Evolutionary conservation across 1,140 invertebrate species (phyloP).

Genomic region (Cotesia vestalis): DNA sequence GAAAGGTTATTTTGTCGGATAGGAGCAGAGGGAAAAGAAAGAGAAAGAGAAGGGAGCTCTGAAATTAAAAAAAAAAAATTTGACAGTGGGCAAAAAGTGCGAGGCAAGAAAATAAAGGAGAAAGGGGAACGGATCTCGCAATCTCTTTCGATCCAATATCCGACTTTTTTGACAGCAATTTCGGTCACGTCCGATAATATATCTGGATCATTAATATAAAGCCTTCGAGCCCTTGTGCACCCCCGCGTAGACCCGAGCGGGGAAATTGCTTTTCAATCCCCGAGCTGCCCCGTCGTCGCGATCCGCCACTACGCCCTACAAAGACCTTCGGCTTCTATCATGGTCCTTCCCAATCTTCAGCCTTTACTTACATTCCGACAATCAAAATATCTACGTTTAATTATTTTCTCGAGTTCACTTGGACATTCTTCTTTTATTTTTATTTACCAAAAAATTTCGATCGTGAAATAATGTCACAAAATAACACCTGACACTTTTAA

Average conservation of each 20-base stretch:
- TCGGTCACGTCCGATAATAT: constrained; percentile 69
- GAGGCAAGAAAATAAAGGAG: background rate
- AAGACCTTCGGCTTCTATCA: constrained; percentile 5
- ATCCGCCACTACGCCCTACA: constrained; percentile 6
- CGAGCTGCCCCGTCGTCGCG: constrained; percentile 44
- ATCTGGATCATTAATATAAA: constrained; percentile 69
- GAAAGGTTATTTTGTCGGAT: constrained; percentile 2
- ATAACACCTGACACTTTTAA: too few species aligned
- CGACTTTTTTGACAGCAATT: constrained; percentile 69
- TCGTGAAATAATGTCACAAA: too few species aligned
- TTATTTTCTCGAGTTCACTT: too few species aligned
- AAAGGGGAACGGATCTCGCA: constrained; percentile 56
- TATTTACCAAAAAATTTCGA: too few species aligned
- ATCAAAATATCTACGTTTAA: too few species aligned
- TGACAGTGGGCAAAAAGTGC: background rate
- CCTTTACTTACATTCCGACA: background rate
- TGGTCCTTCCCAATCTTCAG: background rate
- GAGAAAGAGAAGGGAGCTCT: too few species aligned
- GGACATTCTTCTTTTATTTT: too few species aligned
- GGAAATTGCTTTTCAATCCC: constrained; percentile 69
- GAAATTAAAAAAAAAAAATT: constrained; percentile 10
- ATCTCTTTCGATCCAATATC: constrained; percentile 68
- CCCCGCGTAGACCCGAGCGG: constrained; percentile 57
- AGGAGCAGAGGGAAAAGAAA: too few species aligned
- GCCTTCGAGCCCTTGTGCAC: constrained; percentile 49